Conservation (phyloP, 1,140 invertebrate genomes). For the Amyelois transitella region DNA sequence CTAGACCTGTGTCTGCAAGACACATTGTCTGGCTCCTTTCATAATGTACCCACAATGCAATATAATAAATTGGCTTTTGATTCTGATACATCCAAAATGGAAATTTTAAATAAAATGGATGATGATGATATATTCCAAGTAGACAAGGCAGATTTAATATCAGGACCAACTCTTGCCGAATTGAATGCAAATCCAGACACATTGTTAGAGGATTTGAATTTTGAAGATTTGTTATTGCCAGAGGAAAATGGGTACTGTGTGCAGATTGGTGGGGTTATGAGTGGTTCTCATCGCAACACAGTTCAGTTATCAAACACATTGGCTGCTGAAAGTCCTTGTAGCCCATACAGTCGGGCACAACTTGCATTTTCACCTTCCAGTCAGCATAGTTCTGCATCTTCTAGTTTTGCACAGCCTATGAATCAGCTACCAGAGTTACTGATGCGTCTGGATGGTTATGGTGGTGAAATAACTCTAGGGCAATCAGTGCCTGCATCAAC, state of each 20-base stretch:
- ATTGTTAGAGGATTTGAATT: conserved; percentile 86
- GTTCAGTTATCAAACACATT: conserved; percentile 64
- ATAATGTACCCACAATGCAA: conserved; percentile 62
- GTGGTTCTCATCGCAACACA: conserved; percentile 55
- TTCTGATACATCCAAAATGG: conserved; percentile 73
- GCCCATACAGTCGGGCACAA: conserved; percentile 60
- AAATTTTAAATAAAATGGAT: conserved; percentile 83
- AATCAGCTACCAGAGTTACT: conserved; percentile 80
- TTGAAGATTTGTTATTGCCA: conserved; percentile 87
- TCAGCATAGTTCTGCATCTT: conserved; percentile 74
- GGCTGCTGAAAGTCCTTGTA: conserved; percentile 62
- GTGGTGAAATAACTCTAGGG: conserved; percentile 71
- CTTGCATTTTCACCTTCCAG: conserved; percentile 76
- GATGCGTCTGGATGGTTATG: conserved; percentile 75
- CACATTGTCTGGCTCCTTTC: conserved; percentile 54
- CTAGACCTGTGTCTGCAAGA: conserved; percentile 72
- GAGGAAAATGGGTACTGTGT: conserved; percentile 77
- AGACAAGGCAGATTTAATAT: conserved; percentile 88
- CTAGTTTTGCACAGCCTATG: conserved; percentile 74
- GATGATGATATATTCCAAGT: conserved; percentile 94
- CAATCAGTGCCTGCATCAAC: conserved; percentile 76
- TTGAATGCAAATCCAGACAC: conserved; percentile 90
- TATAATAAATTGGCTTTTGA: conserved; percentile 65
- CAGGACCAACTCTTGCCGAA: conserved; percentile 90
- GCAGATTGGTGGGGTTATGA: conserved; percentile 69